Evolutionary conservation across 2,113 vertebrate genomes (phyloP), one percentile per base, ranked within the genome.

Genomic region (Channa argus): DNA sequence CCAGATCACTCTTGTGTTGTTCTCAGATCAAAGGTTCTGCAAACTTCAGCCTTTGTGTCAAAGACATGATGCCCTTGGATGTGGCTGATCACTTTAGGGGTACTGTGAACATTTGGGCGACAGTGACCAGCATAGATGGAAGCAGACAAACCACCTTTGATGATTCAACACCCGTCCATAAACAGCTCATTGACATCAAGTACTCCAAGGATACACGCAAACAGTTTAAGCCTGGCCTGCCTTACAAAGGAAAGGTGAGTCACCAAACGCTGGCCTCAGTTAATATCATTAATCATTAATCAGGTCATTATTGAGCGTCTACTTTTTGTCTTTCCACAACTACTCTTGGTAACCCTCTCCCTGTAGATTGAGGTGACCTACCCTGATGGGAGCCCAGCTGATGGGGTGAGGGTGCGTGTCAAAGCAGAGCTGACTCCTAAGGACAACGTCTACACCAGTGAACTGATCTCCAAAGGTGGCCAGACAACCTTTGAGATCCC

Each of bases 221-320:
- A 66, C 96, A 98, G 85, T 98, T 98, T 90, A 98, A 98, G 74
- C 95, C 96, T 0, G 97, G 97, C 15, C 93, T 98, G 77, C 96
- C 96, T 4, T 98, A 96, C 68, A 95, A 95, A 82, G 97, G 96
- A 49, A 97, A 96, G 95, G 97, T 98, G 83, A 93, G 91, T 34
- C 13, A 8, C 12, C 53, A 0, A 10, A 36, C 34, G 14, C 0
- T 8, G 3, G 0, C 10, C 3, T 51, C n/a, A 36, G 37, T 4
- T n/a, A 33, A 3, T 11, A 12, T 63, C 38, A 10, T 60, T 58
- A 24, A 39, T 50, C 13, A 55, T n/a, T 2, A 7, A 44, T 44
- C 13, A 34, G 6, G 14, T 55, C 39, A 1, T 66, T 47, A 9
- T 5, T 60, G 4, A n/a, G 4, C 55, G 0, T 47, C 14, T 56